Evolutionary conservation across 2,888 invertebrate species (phyloP).

Genomic region (Hirtodrosophila cameraria): DNA sequence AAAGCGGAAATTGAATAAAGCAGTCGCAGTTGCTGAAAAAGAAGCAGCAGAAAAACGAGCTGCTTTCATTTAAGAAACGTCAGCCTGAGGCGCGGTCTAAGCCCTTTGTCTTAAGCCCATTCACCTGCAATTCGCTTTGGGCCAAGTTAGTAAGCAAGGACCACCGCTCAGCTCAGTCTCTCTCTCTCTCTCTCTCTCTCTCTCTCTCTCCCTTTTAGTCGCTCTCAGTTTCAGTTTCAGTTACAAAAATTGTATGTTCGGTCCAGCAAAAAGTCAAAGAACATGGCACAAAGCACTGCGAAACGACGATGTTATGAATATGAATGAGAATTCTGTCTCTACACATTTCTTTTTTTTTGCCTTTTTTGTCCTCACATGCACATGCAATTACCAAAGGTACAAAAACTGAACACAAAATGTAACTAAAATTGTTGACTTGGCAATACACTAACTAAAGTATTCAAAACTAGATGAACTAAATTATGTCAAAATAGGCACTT

Average conservation of each 20-base stretch:
- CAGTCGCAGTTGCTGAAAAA: constrained; percentile 7
- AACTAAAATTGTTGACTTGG: constrained; percentile 10
- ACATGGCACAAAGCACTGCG: constrained; percentile 20
- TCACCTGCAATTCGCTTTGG: constrained; percentile 45
- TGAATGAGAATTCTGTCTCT: constrained; percentile 59
- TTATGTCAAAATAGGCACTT: no score
- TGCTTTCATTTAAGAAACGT: constrained; percentile 1
- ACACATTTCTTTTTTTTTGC: constrained; percentile 1
- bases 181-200: no score
- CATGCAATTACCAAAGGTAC: constrained; percentile 53
- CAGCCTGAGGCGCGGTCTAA: constrained; percentile 43
- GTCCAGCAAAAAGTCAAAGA: constrained; percentile 24
- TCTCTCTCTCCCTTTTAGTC: no score
- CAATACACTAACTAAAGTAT: constrained; percentile 21
- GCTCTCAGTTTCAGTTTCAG: constrained; percentile 66
- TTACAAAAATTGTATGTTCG: constrained; percentile 37
- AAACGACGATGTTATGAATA: constrained; percentile 74
- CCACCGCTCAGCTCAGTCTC: constrained; percentile 3
- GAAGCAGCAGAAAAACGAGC: constrained; percentile 5
- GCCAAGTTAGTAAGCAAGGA: constrained; percentile 10
- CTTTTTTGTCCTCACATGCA: constrained; percentile 19
- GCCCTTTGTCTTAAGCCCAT: constrained; percentile 59
- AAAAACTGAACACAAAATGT: constrained; percentile 11
- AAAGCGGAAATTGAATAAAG: constrained; percentile 56
- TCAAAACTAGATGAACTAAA: no score